Conservation (phyloP, 2,888 invertebrate species). For the Luffia ferchaultella region DNA sequence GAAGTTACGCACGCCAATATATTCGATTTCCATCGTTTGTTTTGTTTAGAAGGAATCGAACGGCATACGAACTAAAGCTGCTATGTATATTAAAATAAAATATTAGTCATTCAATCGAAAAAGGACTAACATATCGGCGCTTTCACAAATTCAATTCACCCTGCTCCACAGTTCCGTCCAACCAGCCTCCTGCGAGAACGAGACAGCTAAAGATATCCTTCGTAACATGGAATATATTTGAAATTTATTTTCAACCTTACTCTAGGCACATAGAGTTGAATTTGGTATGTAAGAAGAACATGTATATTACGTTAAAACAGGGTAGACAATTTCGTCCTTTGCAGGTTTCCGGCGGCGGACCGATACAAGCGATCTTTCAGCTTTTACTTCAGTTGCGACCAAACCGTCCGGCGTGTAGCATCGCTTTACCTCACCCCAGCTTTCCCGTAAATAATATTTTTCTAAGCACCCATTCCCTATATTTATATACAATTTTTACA, state of each 20-base stretch:
- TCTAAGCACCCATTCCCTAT: no score
- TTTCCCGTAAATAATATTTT: not conserved
- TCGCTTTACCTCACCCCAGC: constrained; percentile 23
- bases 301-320: not conserved
- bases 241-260: constrained; percentile 19
- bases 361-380: constrained; percentile 27
- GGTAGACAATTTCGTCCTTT: constrained; percentile 40
- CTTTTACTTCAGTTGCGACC: constrained; percentile 50
- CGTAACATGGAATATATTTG: constrained; percentile 19
- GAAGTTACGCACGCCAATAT: not conserved
- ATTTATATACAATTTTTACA: no score
- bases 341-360: constrained; percentile 34
- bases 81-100: not conserved
- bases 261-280: constrained; percentile 7
- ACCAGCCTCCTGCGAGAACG: constrained; percentile 49
- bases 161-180: constrained; percentile 51
- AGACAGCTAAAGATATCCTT: constrained; percentile 46
- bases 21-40: not conserved
- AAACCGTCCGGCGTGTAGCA: constrained; percentile 49
- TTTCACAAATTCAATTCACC: constrained; percentile 52
- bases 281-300: no score
- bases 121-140: constrained; percentile 23
- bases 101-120: not conserved
- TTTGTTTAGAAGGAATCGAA: no score
- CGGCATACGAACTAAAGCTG: not conserved